These are phyloP conservation scores for Asobara japonica DNA, from an alignment of 1,140 invertebrate species.

Conservation along the genomic window DNA sequence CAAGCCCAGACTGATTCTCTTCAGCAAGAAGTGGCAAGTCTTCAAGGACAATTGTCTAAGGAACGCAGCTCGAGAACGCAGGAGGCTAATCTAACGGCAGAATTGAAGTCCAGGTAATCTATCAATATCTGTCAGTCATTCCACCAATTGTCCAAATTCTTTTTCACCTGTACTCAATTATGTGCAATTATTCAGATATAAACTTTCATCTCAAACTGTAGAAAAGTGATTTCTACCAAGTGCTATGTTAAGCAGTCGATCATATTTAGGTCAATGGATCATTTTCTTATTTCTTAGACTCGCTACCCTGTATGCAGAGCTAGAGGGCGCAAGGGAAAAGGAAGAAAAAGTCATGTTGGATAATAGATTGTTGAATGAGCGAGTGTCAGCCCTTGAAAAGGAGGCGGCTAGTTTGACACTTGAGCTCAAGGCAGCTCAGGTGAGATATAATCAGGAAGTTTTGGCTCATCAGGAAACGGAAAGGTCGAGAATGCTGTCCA, in stretches of 20 bases:
- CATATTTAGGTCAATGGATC: too few species aligned
- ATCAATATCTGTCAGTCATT: too few species aligned
- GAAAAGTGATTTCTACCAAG: too few species aligned
- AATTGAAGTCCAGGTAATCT: slow-evolving; percentile 84
- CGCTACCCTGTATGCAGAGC: slow-evolving; percentile 76
- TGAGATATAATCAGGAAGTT: slow-evolving; percentile 89
- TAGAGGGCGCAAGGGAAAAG: slow-evolving; percentile 76
- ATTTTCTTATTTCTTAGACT: too few species aligned
- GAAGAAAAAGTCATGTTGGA: slow-evolving; percentile 79
- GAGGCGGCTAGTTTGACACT: slow-evolving; percentile 85
- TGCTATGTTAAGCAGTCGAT: too few species aligned
- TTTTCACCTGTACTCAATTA: too few species aligned
- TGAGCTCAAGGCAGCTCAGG: slow-evolving; percentile 87
- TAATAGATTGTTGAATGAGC: slow-evolving; percentile 81
- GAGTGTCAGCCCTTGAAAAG: slow-evolving; percentile 87
- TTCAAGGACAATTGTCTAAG: slow-evolving; percentile 86
- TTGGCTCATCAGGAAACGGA: slow-evolving; percentile 90
- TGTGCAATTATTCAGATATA: too few species aligned
- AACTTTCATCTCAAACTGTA: too few species aligned
- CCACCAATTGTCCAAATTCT: too few species aligned
- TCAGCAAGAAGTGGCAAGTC: slow-evolving; percentile 82
- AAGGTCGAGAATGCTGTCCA: slow-evolving; percentile 81
- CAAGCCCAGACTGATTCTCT: slow-evolving; percentile 80
- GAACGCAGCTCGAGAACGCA: slow-evolving; percentile 81
- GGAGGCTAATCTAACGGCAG: slow-evolving; percentile 75